A percentile compares a stretch with the other conserved stretches of the same genome.
Evolutionary conservation across 2,888 invertebrate species (phyloP).

Genomic region (Eurytoma adleriae): DNA sequence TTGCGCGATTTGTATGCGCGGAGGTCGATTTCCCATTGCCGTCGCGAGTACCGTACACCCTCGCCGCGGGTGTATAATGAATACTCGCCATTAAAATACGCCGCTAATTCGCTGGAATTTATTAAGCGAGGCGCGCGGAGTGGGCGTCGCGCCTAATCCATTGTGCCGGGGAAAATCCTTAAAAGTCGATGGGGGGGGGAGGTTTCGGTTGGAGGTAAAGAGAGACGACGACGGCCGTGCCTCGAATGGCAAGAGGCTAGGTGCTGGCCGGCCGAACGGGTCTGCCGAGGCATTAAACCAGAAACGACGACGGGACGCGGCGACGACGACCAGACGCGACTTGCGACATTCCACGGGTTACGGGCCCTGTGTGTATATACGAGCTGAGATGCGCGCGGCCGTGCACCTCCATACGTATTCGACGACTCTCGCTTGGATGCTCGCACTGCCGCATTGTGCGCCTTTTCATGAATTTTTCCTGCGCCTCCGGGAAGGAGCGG

Average conservation of each 20-base stretch:
- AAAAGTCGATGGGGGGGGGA: background rate
- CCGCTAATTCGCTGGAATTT: constrained; percentile 21
- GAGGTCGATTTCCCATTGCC: background rate
- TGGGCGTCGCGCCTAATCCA: background rate
- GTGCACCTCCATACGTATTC: too few species aligned
- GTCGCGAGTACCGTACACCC: background rate
- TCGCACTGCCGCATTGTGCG: background rate
- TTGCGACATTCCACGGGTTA: background rate
- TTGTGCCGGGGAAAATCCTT: constrained; percentile 4
- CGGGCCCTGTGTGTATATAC: too few species aligned
- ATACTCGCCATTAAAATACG: background rate
- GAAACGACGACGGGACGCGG: constrained; percentile 26
- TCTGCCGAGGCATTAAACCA: constrained; percentile 45
- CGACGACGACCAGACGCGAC: constrained; percentile 10
- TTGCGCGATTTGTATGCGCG: background rate
- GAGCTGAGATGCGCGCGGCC: too few species aligned
- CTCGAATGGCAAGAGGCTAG: constrained; percentile 37
- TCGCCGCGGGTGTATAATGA: background rate
- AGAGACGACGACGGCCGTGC: constrained; percentile 14
- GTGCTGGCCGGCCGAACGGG: constrained; percentile 41
- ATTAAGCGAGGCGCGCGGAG: background rate
- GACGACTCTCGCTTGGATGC: background rate
- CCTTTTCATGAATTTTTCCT: background rate
- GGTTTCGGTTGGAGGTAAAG: background rate
- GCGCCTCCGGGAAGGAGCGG: background rate